Conservation (phyloP, 2,113 vertebrate species). For the Sapajus apella region DNA sequence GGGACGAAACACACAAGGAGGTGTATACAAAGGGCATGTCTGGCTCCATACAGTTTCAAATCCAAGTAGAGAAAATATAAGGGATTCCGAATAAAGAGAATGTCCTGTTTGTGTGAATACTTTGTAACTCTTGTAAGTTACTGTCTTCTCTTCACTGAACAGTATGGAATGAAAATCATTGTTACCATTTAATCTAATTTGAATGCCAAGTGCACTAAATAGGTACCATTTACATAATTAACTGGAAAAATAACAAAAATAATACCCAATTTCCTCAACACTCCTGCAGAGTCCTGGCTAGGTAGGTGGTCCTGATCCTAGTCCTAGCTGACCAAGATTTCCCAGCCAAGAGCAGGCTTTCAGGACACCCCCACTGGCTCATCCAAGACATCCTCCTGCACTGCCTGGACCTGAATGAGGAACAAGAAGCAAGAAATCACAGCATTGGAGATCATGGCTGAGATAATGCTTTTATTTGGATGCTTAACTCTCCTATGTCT, state of each 20-base stretch:
- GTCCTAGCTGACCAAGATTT: background rate
- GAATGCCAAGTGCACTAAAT: background rate
- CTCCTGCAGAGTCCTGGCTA: background rate
- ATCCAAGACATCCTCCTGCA: background rate
- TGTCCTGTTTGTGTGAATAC: background rate
- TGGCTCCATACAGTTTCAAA: background rate
- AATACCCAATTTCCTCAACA: background rate
- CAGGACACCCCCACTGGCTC: background rate
- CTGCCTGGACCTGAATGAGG: background rate
- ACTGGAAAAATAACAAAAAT: constrained; percentile 35
- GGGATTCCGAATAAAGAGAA: background rate
- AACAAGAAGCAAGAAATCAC: background rate
- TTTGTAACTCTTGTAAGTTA: background rate
- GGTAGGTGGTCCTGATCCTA: background rate
- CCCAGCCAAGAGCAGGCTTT: background rate
- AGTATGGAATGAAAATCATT: background rate
- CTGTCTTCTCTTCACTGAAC: background rate
- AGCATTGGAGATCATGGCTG: background rate
- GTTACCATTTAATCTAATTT: background rate
- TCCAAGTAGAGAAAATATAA: background rate
- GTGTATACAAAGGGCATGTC: background rate
- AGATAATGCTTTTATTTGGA: background rate
- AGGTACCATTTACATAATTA: constrained; percentile 24
- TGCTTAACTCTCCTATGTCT: background rate
- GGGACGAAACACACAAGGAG: background rate